Percentiles rank a stretch among this genome's conserved stretches.
These are phyloP conservation scores for Caenorhabditis macrosperma DNA, from an alignment of 2,888 invertebrate genomes.

Conservation along the genomic window DNA sequence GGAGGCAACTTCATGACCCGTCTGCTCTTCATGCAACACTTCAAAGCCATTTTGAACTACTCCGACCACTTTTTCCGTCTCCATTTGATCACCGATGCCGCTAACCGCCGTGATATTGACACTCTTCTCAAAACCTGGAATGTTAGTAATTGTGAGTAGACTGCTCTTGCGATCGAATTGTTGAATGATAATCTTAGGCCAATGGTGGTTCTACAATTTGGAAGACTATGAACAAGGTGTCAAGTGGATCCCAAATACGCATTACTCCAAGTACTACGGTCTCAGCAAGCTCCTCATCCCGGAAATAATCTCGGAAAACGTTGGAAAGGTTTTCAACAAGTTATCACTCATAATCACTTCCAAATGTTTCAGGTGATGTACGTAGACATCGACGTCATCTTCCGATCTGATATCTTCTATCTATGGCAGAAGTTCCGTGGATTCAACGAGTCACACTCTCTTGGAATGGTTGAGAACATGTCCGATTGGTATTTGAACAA, in stretches of 20 bases:
- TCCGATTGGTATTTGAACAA: conserved; percentile 63
- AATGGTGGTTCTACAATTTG: conserved; percentile 48
- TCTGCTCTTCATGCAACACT: conserved; percentile 39
- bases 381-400: conserved; percentile 57
- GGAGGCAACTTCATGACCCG: conserved; percentile 48
- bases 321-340: conserved; percentile 28
- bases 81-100: conserved; percentile 58
- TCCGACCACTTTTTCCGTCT: conserved; percentile 51
- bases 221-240: conserved; percentile 46
- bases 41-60: conserved; percentile 53
- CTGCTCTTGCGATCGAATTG: not conserved
- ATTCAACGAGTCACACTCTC: conserved; percentile 38
- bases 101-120: conserved; percentile 24
- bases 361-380: conserved; percentile 51
- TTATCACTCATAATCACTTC: not conserved
- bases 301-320: conserved; percentile 36
- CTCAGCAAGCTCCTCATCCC: conserved; percentile 64
- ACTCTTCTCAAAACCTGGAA: conserved; percentile 56
- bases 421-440: conserved; percentile 53
- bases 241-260: conserved; percentile 66
- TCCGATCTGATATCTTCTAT: conserved; percentile 54
- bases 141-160: conserved; percentile 43
- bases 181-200: conserved; percentile 15
- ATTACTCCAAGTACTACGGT: conserved; percentile 64
- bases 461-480: conserved; percentile 65